Percentiles rank a stretch among this genome's conserved stretches.
Evolutionary conservation across 2,113 vertebrate species (phyloP).

Genomic region (Aegithalos caudatus): DNA sequence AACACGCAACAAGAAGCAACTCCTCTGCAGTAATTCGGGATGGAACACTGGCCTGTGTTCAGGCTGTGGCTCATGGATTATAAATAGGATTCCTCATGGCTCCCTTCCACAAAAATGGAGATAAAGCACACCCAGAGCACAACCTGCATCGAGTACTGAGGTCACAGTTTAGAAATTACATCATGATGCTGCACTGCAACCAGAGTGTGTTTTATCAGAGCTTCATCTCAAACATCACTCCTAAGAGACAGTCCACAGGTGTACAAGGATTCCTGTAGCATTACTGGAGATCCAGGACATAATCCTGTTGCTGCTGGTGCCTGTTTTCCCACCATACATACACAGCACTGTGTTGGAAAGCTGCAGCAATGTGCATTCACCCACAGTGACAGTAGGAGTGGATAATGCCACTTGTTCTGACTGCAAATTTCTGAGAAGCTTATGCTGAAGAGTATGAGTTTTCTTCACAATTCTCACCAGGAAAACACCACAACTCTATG

Average conservation of each 20-base stretch:
- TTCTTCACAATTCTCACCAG: background rate
- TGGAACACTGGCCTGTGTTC: background rate
- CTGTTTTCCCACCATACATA: background rate
- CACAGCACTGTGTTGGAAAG: background rate
- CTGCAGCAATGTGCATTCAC: background rate
- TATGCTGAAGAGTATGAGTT: background rate
- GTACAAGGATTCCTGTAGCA: background rate
- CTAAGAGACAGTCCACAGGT: background rate
- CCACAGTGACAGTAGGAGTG: background rate
- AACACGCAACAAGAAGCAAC: background rate
- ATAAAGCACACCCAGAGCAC: background rate
- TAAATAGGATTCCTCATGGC: background rate
- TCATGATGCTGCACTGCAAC: background rate
- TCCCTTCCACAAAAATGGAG: background rate
- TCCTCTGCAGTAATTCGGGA: background rate
- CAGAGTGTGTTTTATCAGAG: background rate
- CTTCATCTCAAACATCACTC: background rate
- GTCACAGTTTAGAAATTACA: background rate
- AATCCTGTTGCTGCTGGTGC: background rate
- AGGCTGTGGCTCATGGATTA: background rate
- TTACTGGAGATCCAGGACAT: background rate
- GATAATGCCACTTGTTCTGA: background rate
- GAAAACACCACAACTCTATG: background rate
- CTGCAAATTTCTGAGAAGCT: background rate
- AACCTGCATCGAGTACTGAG: background rate